Evolutionary conservation across 23 tunicate genomes (phyloP).

Genomic region (Ascidia mentula): DNA sequence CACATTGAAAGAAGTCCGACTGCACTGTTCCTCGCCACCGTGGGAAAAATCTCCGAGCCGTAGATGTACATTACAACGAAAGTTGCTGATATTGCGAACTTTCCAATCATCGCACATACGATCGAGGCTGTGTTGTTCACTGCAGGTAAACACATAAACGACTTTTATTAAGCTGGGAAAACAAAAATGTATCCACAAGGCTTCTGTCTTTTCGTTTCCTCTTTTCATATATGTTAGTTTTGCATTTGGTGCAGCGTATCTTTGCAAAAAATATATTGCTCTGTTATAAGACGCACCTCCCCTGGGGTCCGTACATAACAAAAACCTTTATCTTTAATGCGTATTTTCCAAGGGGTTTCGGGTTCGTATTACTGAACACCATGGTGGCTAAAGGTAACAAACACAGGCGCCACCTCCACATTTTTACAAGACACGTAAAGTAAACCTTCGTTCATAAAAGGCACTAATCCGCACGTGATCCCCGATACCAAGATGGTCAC

Average conservation of each 20-base stretch:
- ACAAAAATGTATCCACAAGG: too few species aligned
- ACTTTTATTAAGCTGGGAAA: too few species aligned
- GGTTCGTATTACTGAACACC: too few species aligned
- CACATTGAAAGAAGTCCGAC: conserved; percentile 4
- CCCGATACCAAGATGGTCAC: conserved; percentile 37
- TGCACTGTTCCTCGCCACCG: not conserved
- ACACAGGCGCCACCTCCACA: not conserved
- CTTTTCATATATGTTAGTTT: too few species aligned
- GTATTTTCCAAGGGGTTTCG: too few species aligned
- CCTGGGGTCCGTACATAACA: too few species aligned
- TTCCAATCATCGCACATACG: conserved; percentile 3
- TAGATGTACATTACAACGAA: conserved; percentile 13
- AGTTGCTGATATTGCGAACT: not conserved
- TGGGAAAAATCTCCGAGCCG: conserved; percentile 7
- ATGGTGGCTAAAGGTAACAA: not conserved
- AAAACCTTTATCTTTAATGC: too few species aligned
- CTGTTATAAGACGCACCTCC: too few species aligned
- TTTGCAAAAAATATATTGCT: too few species aligned
- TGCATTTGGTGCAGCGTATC: too few species aligned
- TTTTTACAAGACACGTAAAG: not conserved
- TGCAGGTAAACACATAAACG: too few species aligned
- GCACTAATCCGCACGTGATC: conserved; percentile 37
- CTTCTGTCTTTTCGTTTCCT: too few species aligned
- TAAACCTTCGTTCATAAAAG: conserved; percentile 32
- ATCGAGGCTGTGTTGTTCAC: conserved; percentile 3